These are phyloP conservation scores for Diceros bicornis DNA, from an alignment of 2,797 vertebrate genomes.

Conservation along the genomic window DNA sequence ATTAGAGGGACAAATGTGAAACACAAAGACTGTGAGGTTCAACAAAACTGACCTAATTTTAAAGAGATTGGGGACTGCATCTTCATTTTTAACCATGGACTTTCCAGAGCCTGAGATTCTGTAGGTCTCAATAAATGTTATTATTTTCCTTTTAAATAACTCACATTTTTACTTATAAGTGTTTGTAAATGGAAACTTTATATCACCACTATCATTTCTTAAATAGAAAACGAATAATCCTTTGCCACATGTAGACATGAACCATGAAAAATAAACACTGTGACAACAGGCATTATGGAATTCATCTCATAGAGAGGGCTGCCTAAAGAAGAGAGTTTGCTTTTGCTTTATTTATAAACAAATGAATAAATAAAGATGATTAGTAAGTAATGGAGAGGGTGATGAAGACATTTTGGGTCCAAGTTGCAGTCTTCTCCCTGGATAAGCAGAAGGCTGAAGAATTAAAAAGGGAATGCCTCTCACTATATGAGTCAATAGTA, in stretches of 20 bases:
- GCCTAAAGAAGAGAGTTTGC: not conserved
- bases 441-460: constrained; percentile 26
- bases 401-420: not conserved
- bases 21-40: not conserved
- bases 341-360: constrained; percentile 30
- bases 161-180: not conserved
- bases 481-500: not conserved
- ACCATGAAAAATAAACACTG: not conserved
- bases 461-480: not conserved
- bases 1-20: constrained; percentile 19
- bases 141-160: not conserved
- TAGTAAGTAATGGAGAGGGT: not conserved
- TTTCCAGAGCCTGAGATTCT: not conserved
- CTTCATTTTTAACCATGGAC: not conserved
- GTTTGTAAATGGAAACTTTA: constrained; percentile 21
- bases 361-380: constrained; percentile 13
- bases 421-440: not conserved
- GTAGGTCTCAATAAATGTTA: not conserved
- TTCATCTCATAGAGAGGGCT: not conserved
- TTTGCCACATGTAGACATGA: not conserved
- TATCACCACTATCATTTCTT: not conserved
- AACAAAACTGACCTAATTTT: not conserved
- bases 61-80: not conserved
- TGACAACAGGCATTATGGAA: not conserved
- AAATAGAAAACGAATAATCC: constrained; percentile 21